These are phyloP conservation scores for Meta bourneti DNA, from an alignment of 2,888 invertebrate genomes.

Conservation along the genomic window DNA sequence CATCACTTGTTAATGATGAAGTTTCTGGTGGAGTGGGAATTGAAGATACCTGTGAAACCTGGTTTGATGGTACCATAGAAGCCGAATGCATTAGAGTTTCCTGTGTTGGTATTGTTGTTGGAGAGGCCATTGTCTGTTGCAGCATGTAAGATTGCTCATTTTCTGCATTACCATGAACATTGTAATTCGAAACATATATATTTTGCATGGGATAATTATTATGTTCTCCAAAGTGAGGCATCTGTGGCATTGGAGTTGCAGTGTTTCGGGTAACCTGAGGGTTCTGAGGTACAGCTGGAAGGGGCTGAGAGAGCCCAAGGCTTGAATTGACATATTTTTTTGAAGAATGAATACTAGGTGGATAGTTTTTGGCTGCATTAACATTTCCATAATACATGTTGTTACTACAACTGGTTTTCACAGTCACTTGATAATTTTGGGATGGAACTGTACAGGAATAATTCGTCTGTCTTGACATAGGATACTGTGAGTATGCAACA, in stretches of 20 bases:
- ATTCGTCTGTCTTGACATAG: conserved; percentile 59
- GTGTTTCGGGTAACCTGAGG: conserved; percentile 53
- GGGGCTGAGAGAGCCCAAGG: conserved; percentile 57
- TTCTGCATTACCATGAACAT: conserved; percentile 37
- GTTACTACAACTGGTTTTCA: conserved; percentile 49
- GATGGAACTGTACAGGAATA: conserved; percentile 47
- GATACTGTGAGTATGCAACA: conserved; percentile 61
- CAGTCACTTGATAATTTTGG: conserved; percentile 60
- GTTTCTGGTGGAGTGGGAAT: conserved; percentile 75
- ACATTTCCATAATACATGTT: conserved; percentile 63
- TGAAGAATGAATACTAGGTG: conserved; percentile 31
- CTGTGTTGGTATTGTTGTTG: conserved; percentile 36
- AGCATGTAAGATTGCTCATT: conserved; percentile 60
- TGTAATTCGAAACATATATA: conserved; percentile 58
- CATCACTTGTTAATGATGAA: conserved; percentile 58
- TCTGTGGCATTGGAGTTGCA: conserved; percentile 65
- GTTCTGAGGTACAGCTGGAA: conserved; percentile 62
- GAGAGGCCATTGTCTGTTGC: conserved; percentile 49
- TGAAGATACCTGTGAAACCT: conserved; percentile 71
- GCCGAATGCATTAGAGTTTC: conserved; percentile 50
- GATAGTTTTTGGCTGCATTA: conserved; percentile 53
- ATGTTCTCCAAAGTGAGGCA: conserved; percentile 70
- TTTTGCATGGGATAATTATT: conserved; percentile 65
- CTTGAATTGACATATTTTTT: conserved; percentile 70
- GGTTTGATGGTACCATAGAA: conserved; percentile 48